Evolutionary conservation across 92 coral and sea anemone genomes (phyloP).

Genomic region (Virgularia gustaviana): DNA sequence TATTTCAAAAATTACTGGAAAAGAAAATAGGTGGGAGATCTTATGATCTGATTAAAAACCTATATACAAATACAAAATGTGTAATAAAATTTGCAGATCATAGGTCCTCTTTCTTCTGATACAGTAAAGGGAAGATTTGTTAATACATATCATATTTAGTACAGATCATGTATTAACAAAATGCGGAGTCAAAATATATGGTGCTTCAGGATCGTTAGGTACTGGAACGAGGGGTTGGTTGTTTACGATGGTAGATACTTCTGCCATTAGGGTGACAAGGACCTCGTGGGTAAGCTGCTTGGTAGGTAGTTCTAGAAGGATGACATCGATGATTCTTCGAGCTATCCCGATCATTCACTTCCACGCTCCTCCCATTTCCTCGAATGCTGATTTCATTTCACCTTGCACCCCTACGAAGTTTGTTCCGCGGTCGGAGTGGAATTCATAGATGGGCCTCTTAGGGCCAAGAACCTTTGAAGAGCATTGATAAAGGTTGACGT

Average conservation of each 20-base stretch:
- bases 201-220: slow-evolving; percentile 32
- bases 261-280: slow-evolving; percentile 38
- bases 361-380: not conserved
- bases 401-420: too few relatives aligned
- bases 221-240: slow-evolving; percentile 22
- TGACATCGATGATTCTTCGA: slow-evolving; percentile 17
- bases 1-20: not conserved
- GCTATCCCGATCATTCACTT: slow-evolving; percentile 22
- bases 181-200: slow-evolving; percentile 22
- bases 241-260: slow-evolving; percentile 36
- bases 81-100: not conserved
- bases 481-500: slow-evolving; percentile 39
- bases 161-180: too few relatives aligned
- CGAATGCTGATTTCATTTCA: too few relatives aligned
- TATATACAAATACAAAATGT: too few relatives aligned
- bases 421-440: too few relatives aligned
- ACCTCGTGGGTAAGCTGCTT: slow-evolving; percentile 34
- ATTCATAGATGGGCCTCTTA: too few relatives aligned
- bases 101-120: not conserved
- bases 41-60: not conserved
- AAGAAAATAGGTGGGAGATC: not conserved
- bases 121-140: slow-evolving; percentile 11
- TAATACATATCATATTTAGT: too few relatives aligned
- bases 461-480: slow-evolving; percentile 39
- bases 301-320: slow-evolving; percentile 24